phyloP scores from a whole-genome alignment of 2,797 vertebrate species.

The Ibycter americanus region DNA sequence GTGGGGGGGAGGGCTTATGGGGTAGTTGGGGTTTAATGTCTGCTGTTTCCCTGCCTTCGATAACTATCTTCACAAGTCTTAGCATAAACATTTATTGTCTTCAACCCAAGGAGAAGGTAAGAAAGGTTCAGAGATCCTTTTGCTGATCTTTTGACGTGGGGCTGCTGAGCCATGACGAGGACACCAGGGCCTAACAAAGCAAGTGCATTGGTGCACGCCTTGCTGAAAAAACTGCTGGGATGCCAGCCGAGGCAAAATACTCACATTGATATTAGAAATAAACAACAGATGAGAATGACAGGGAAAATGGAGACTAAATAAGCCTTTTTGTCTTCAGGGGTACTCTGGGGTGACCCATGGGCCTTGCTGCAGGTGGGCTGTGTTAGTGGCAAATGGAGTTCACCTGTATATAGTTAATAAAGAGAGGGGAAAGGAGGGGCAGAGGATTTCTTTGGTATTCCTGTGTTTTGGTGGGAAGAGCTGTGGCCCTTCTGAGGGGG shows the following conservation, averaged over 20 bases:
- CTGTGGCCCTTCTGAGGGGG: rapidly evolving
- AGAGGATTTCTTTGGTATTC: rapidly evolving
- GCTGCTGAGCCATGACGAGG: not conserved
- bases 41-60: not conserved
- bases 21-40: not conserved
- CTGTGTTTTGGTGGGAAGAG: not conserved
- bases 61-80: not conserved
- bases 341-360: not conserved
- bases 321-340: not conserved
- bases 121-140: not conserved
- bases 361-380: not conserved
- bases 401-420: not conserved
- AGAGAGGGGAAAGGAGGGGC: not conserved
- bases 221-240: not conserved
- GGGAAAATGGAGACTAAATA: not conserved
- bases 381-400: not conserved
- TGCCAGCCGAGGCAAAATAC: not conserved
- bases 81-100: not conserved
- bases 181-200: rapidly evolving
- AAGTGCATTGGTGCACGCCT: rapidly evolving
- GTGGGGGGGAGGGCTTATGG: not conserved
- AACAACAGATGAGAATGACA: not conserved
- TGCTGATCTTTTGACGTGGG: not conserved
- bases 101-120: not conserved
- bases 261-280: not conserved